Evolutionary conservation across 2,888 invertebrate genomes (phyloP).

Genomic region (Oscheius onirici): DNA sequence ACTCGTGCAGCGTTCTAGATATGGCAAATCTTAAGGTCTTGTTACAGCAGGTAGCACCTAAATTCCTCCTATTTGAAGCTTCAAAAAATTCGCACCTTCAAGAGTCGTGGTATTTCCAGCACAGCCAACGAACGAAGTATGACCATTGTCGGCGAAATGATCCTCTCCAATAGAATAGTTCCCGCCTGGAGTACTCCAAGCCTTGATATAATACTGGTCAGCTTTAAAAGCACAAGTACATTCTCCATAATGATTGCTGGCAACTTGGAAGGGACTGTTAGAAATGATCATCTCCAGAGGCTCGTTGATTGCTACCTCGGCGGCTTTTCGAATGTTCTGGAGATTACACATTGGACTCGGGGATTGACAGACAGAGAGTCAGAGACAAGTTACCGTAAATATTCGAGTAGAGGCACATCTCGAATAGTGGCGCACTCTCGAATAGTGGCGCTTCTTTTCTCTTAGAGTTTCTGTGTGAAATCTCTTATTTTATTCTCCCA

Average conservation of each 20-base stretch:
- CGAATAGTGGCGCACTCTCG: too few relatives aligned
- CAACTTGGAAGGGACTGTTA: background rate
- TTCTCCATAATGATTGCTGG: background rate
- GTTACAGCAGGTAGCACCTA: slow-evolving; percentile 16
- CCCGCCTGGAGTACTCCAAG: slow-evolving; percentile 6
- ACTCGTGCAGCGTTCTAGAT: background rate
- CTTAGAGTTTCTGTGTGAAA: too few relatives aligned
- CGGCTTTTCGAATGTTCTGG: background rate
- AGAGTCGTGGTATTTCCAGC: background rate
- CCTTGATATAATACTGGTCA: slow-evolving; percentile 1
- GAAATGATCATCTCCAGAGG: slow-evolving; percentile 12
- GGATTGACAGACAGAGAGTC: too few relatives aligned
- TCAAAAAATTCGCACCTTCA: background rate
- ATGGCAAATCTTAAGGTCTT: background rate
- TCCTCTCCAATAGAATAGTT: slow-evolving; percentile 8
- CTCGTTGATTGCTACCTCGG: slow-evolving; percentile 8
- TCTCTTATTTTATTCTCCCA: too few relatives aligned
- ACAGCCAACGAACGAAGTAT: slow-evolving; percentile 10
- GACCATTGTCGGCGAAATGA: slow-evolving; percentile 9
- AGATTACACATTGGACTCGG: too few relatives aligned
- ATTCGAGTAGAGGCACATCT: too few relatives aligned
- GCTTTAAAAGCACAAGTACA: slow-evolving; percentile 10
- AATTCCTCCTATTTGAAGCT: background rate
- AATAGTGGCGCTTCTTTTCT: too few relatives aligned
- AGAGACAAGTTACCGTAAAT: too few relatives aligned